Evolutionary conservation across 2,113 vertebrate genomes (phyloP).

Genomic region (Brevimyrus niger): DNA sequence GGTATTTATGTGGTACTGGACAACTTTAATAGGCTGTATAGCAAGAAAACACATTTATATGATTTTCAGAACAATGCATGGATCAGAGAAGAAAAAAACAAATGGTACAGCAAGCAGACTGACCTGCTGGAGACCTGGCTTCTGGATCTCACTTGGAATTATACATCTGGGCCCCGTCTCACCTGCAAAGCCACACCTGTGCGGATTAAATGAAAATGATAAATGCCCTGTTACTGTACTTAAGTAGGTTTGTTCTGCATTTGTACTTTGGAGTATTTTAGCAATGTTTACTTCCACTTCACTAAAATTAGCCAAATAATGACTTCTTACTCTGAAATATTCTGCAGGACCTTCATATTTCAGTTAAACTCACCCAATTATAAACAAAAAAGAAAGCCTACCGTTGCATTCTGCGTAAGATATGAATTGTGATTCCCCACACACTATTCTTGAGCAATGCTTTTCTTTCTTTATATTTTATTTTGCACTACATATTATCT

Average conservation of each 20-base stretch:
- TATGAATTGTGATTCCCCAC: background rate
- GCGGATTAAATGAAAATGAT: conserved; percentile 20
- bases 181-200: conserved; percentile 95
- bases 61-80: background rate
- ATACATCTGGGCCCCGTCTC: conserved; percentile 95
- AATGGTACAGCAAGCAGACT: conserved; percentile 17
- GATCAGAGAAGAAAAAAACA: background rate
- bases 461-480: too few species aligned
- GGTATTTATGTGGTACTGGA: conserved; percentile 95
- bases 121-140: conserved; percentile 72
- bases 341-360: background rate
- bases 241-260: background rate
- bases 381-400: background rate
- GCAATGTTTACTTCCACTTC: background rate
- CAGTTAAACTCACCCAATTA: background rate
- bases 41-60: conserved; percentile 28
- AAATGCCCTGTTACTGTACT: background rate
- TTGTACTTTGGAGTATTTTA: background rate
- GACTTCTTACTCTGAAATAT: background rate
- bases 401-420: background rate
- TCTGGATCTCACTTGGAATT: conserved; percentile 92
- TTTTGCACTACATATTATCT: too few species aligned
- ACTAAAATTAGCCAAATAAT: background rate
- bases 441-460: background rate
- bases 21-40: conserved; percentile 79